Base-by-base conservation (phyloP, 1,140 invertebrate species). In the Heliconius himera region DNA sequence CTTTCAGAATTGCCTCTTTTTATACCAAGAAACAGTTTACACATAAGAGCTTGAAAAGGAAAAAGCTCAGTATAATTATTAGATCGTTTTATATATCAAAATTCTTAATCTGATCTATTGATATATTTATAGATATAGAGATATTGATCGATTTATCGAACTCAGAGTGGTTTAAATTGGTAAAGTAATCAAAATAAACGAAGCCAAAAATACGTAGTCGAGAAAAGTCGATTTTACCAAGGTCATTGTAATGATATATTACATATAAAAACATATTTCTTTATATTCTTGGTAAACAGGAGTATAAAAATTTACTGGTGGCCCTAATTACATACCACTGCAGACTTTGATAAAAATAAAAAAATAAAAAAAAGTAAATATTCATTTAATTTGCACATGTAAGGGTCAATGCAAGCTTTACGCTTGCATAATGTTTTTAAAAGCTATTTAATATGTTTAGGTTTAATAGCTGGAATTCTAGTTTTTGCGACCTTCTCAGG, bases 401-500 rank as follows among this genome's bases (percentile, higher is more conserved):
- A 66, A 66, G 60, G 60, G 60, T 66, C 26, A 66, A 26, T 66
- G 60, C 60, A 66, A 29, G 60, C 22, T 13, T 29, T 66, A 66
- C 60, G 60, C 26, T 66, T 66, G 60, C 60, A 29, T 66, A 66
- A 66, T 66, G 60, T 66, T 66, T 66, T 66, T 26, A 70, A 70
- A 70, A 76, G 41, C 74, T 70, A 70, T 76, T 76, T 76, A 76
- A 70, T 76, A 76, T 76, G 74, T 76, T 70, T 60, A 76, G 38
- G 60, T 76, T 81, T 83, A 80, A 80, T 83, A 80, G 76, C 36
- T 78, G 81, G 83, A 82, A 80, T 84, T 80, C 73, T 74, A 74
- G 66, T 84, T 86, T 86, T 86, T 86, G 83, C 73, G 77, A 83
- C 78, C 80, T 85, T 86, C 84, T 78, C 82, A 84, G 78, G 74